Base-by-base conservation (phyloP, 2,888 invertebrate species). In the Liopterus haemorrhoidalis region DNA sequence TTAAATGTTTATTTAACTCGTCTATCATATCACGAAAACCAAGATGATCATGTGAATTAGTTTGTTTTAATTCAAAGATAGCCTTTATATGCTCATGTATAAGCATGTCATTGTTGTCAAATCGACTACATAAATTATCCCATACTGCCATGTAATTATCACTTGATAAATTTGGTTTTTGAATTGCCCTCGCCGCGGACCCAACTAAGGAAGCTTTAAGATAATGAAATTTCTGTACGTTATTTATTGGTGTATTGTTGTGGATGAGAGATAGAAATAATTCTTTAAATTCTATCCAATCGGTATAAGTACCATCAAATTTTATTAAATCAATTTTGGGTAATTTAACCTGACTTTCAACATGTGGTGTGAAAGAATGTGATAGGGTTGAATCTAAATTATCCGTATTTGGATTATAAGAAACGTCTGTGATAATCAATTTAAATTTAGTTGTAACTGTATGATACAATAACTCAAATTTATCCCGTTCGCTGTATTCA, bases 211-310 rank as follows among this genome's bases (percentile, higher is more conserved):
- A 12, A n/a, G n/a, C 12, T 14, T 32, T 12, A 15, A 32, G 16
- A 32, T 14, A 32, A 32, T 32, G 16, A 32, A 32, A 32, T 32
- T 32, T 32, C 16, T 32, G 12, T 15, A 32, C 16, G 15, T 11
- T 32, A n/a, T n/a, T 32, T 14, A 32, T 15, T n/a, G 12, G n/a
- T 32, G 11, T 32, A 15, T 32, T 32, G 15, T 15, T 5, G 15
- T 32, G 12, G 16, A 32, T 15, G n/a, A 32, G 4, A n/a, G 32
- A 32, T 15, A 15, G 14, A 9, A 32, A 32, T 32, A n/a, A 15
- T 5, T 32, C 16, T n/a, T 15, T n/a, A n/a, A 32, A 32, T 16
- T 11, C n/a, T 15, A 32, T 5, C 32, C 6, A 14, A 5, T 14
- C 9, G n/a, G 5, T 5, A 15, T 32, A 14, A 8, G 14, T 9